Base-by-base conservation (phyloP, 2,797 vertebrate species). In the Poliocrania exsul region DNA sequence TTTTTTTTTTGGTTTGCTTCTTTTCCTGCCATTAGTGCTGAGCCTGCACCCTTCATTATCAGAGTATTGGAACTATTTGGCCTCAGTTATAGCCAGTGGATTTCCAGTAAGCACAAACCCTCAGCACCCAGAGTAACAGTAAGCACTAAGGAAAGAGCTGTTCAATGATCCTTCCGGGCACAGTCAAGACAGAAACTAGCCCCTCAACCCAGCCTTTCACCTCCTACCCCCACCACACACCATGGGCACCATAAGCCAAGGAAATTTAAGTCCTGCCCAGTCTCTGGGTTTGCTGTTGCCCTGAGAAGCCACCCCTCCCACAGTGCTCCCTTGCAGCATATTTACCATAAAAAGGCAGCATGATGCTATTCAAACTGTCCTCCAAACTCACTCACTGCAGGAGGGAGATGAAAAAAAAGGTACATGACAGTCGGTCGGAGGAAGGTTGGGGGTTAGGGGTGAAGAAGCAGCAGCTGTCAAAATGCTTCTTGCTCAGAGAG, bases 281-380 rank as follows among this genome's bases (percentile, higher is more conserved):
- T 19, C 46, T 64, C 24, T 2, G 26, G 67, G 24, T 54, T 94
- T 4, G 2, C 46, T 38, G 49, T 35, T 85, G 67, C 50, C 50
- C 65, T 26, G 38, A 79, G 66, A 65, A 72, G 66, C 85, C 4
- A 13, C 46, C 64, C 54, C 64, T 72, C 58, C 81, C 33, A 37
- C 40, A 62, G 47, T 6, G 12, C 89, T 93, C 33, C 71, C 44
- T 81, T 67, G 26, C 70, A 90, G 73, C 40, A 16, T 28, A 74
- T 90, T 95, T 92, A 95, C 82, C 78, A 83, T 92, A 88, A 96
- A 96, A 95, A 95, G 81, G 67, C 92, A 95, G 56, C 16, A 3
- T n/a, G 49, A 58, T 81, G 61, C 26, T 81, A 64, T 35, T 78
- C 77, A 74, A 77, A 73, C 44, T 65, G 69, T 53, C 62, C 77